phyloP scores from a whole-genome alignment of 1,140 invertebrate species.

The Aphelinus atriplicis region DNA sequence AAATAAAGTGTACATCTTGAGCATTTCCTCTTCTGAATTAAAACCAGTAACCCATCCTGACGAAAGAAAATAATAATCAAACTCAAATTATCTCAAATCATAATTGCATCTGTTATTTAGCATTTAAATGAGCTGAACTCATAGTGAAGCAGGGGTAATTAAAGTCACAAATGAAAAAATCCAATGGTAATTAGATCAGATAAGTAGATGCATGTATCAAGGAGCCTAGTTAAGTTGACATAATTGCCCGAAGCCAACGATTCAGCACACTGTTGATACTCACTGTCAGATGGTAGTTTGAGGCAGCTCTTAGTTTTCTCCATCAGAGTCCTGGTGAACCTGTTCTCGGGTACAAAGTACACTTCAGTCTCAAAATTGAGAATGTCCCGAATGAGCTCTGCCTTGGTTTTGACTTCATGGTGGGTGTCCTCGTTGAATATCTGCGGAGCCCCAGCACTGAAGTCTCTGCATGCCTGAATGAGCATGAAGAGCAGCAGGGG shows the following conservation, averaged over 20 bases:
- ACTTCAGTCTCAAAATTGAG: constrained; percentile 34
- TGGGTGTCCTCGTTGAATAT: constrained; percentile 48
- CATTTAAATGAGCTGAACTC: too few relatives aligned
- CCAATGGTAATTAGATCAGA: too few relatives aligned
- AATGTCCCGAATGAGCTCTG: constrained; percentile 35
- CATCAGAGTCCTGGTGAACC: constrained; percentile 48
- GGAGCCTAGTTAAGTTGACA: too few relatives aligned
- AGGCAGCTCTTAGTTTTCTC: constrained; percentile 47
- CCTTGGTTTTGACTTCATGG: constrained; percentile 44
- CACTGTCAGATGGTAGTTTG: constrained; percentile 46
- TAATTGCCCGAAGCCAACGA: too few relatives aligned
- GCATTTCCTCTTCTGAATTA: constrained; percentile 52
- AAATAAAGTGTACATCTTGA: constrained; percentile 48
- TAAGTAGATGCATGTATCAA: too few relatives aligned
- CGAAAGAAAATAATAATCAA: constrained; percentile 10
- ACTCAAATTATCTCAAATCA: constrained; percentile 1
- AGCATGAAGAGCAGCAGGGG: constrained; percentile 57
- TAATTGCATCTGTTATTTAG: neutral
- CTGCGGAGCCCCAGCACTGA: constrained; percentile 44
- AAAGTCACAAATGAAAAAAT: too few relatives aligned
- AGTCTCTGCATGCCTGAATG: constrained; percentile 54
- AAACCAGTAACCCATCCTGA: constrained; percentile 51
- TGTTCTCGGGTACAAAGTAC: constrained; percentile 54
- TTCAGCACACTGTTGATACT: constrained; percentile 22
- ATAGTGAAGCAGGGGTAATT: too few relatives aligned